Base-by-base conservation (phyloP, 2,888 invertebrate species). In the Lasioglossum pauxillum region DNA sequence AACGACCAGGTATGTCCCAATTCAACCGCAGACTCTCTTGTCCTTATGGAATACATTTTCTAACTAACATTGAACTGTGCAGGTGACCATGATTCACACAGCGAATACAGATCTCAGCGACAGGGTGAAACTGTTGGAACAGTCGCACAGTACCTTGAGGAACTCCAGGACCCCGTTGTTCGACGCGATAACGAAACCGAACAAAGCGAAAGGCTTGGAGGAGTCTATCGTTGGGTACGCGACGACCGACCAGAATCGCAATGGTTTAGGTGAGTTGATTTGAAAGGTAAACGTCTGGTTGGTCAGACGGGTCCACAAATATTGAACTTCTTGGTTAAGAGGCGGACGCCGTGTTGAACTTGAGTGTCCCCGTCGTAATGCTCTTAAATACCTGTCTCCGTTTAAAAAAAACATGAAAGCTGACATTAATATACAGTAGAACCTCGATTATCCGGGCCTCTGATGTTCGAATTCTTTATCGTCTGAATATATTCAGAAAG, bases 1-100 rank as follows among this genome's bases (percentile, higher is more conserved):
- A 90, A 90, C 46, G 88, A 92, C 78, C 91, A 94, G 90, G 95
- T 95, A 93, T 67, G 73, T 80, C 23, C 7, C 23, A n/a, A n/a
- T 5, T n/a, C 12, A 71, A 71, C 38, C 1, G 10, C 69, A 38
- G 4, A 69, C 2, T 38, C 31, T 23, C 35, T n/a, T 8, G 4
- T 7, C 35, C 35, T n/a, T 35, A 1, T 35, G 10, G 7, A 35
- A 35, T 27, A 57, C 19, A 57, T 60, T 16, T 19, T 69, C 49
- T 76, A 27, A 74, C 16, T 31, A 10, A 35, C 60, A 81, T 19
- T 7, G 12, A 67, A 69, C 35, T 67, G 85, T 85, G 0, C 80
- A 94, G 94, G 81, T 93, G 46, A 91, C 85, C 57, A 88, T 92
- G 74, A 88, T 92, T 41, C 91, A 89, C 2, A 75, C 85, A 8